Base-by-base conservation (phyloP, 1,140 invertebrate genomes). In the Drosophila nannoptera region DNA sequence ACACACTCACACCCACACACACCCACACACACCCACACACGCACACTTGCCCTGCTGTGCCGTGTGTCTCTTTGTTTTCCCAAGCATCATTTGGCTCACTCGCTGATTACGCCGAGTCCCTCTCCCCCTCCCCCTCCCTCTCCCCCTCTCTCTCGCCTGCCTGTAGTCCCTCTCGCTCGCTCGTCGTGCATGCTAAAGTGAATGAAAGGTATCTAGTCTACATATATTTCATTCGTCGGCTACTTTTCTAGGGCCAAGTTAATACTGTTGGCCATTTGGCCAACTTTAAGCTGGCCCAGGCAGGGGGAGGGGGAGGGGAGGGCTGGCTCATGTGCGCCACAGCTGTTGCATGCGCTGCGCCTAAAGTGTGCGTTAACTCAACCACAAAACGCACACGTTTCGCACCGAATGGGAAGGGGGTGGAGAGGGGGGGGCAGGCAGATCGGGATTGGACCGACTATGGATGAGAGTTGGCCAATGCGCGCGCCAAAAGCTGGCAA, bases 341-440 rank as follows among this genome's bases (percentile, higher is more conserved):
- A 86, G 81, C 81, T 86, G 81, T 81, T 81, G 77, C 81, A 86
- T 86, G 52, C 38, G 52, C 38, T 75, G 67, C 43, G 81, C 81
- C 81, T 77, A 84, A 77, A 84, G 77, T 84, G 74, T 74, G 81
- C 81, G 76, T 69, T 70, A 61, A 75, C 63, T 77, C 70, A 86
- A 77, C 76, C 81, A 74, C 80, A 84, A 70, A 71, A 71, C 69
- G 69, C 75, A 84, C 80, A 83, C 80, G 75, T 80, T 80, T 52
- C 67, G 52, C 80, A 62, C 68, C 31, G 33, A 45, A 52, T 45
- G 52, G 22, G 29, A 31, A 3, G 9, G 45, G 22, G 4, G n/a
- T 5, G 31, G 4, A 36, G n/a, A 14, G 1, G 6, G 45, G 7
- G 12, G 12, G 16, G 7, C n/a, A n/a, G 29, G 33, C 5, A 7